Percentiles rank a stretch among this genome's conserved stretches.
These are phyloP conservation scores for Poecilia velifera DNA, from an alignment of 2,797 vertebrate genomes.

Conservation along the genomic window DNA sequence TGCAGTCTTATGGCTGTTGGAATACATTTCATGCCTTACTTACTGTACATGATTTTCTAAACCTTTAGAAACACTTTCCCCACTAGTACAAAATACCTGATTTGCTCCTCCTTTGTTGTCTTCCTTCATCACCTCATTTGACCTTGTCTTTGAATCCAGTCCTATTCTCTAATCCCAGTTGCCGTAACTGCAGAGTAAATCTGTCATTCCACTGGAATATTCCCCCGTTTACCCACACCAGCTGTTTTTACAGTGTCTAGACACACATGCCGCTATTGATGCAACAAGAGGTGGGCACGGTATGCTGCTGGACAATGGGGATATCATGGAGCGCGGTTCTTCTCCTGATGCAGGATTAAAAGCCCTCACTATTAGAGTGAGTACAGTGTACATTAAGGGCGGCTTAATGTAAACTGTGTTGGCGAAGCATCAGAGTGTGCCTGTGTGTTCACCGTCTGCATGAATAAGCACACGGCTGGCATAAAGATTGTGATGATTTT, in stretches of 20 bases:
- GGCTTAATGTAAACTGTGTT: conserved; percentile 10
- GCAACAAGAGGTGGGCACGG: conserved; percentile 57
- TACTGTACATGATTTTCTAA: not conserved
- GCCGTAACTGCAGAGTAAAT: conserved; percentile 70
- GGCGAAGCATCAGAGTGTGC: not conserved
- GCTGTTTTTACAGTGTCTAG: conserved; percentile 81
- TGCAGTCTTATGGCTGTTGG: not conserved
- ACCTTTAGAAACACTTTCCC: conserved; percentile 2
- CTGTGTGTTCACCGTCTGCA: conserved; percentile 5
- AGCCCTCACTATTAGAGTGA: conserved; percentile 11
- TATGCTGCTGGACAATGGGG: conserved; percentile 57
- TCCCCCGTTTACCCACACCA: conserved; percentile 52
- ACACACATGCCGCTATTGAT: conserved; percentile 71
- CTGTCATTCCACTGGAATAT: conserved; percentile 57
- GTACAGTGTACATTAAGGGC: conserved; percentile 6
- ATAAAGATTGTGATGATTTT: conserved; percentile 2
- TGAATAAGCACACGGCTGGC: conserved; percentile 9
- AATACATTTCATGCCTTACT: not conserved
- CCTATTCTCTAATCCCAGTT: conserved; percentile 67
- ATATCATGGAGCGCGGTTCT: conserved; percentile 45
- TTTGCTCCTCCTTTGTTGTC: conserved; percentile 31
- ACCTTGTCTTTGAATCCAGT: conserved; percentile 43
- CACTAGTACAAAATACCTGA: conserved; percentile 18
- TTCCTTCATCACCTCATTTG: conserved; percentile 24
- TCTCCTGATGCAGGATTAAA: conserved; percentile 42